Conservation (phyloP, 2,888 invertebrate species). For the Doris montereyensis region DNA sequence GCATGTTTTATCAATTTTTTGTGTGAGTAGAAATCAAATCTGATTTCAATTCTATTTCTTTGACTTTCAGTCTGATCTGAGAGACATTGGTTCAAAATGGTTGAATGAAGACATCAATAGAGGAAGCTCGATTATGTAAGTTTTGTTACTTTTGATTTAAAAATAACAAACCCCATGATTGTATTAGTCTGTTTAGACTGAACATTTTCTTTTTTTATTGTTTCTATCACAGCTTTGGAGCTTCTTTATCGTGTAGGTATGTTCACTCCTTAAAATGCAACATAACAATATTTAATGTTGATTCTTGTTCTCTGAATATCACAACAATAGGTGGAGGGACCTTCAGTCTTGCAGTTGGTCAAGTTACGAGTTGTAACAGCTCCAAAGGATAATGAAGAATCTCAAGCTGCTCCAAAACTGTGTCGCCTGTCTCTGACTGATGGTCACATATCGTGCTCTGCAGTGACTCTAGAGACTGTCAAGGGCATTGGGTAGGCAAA, state of each 20-base stretch:
- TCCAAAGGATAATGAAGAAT: slow-evolving; percentile 90
- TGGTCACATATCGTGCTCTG: slow-evolving; percentile 85
- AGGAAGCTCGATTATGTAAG: slow-evolving; percentile 73
- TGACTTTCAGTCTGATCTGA: slow-evolving; percentile 80
- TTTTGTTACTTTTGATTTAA: too few species aligned
- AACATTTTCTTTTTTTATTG: too few species aligned
- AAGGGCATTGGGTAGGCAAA: slow-evolving; percentile 70
- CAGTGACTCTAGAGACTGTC: slow-evolving; percentile 84
- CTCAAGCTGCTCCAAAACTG: slow-evolving; percentile 82
- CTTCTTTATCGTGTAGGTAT: too few species aligned
- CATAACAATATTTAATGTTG: too few species aligned
- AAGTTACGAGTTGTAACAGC: slow-evolving; percentile 90
- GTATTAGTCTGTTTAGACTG: too few species aligned
- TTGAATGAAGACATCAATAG: slow-evolving; percentile 81
- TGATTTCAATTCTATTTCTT: too few species aligned
- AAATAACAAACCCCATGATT: too few species aligned
- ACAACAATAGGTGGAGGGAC: slow-evolving; percentile 77
- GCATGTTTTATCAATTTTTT: too few species aligned
- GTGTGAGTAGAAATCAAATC: too few species aligned
- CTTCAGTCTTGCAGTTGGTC: slow-evolving; percentile 85
- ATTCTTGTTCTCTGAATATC: too few species aligned
- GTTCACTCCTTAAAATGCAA: too few species aligned
- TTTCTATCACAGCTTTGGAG: too few species aligned
- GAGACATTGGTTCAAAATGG: slow-evolving; percentile 85
- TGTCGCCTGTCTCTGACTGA: slow-evolving; percentile 88